Base-by-base conservation (phyloP, 2,888 invertebrate species). In the Eupithecia subumbrata region DNA sequence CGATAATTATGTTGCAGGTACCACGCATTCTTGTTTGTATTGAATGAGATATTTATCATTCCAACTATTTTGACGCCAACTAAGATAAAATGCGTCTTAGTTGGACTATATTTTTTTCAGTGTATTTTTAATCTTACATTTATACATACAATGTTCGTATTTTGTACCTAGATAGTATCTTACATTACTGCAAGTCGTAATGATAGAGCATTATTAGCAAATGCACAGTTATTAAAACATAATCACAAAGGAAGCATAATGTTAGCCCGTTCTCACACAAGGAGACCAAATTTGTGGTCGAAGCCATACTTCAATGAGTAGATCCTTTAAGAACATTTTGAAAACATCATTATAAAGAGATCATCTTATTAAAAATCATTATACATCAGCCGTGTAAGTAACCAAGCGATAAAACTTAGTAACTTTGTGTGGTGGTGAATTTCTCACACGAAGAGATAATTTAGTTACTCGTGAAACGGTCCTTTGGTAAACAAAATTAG, bases 241-340 rank as follows among this genome's bases (percentile, higher is more conserved):
- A 74, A 74, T 74, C 63, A 22, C 60, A 70, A 8, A 72, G 74
- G 74, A 74, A 77, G 22, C 43, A 69, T 74, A 72, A 76, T 67
- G 60, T 69, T 8, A 64, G 18, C 18, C 22, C 34, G 34, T 64
- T 64, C 25, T 64, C 34, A 34, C 64, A 34, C 64, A 25, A 25
- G 14, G 5, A 60, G 60, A 25, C 22, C 5, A 56, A 56, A 11
- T 12, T 56, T 56, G 5, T 56, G 12, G 12, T 12, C 22, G 5
- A 56, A 56, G 11, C 12, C 12, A 25, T 56, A 11, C 7, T 52
- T 52, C n/a, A 2, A 18, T n/a, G 9, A 52, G 16, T 8, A 52
- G n/a, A 52, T 34, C 7, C 3, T 34, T 34, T 34, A 34, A 34
- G 4, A 34, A 34, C 5, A 0, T 34, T 34, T 2, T 34, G 11